Conservation (phyloP, 2,797 vertebrate species). For the Coendou prehensilis region DNA sequence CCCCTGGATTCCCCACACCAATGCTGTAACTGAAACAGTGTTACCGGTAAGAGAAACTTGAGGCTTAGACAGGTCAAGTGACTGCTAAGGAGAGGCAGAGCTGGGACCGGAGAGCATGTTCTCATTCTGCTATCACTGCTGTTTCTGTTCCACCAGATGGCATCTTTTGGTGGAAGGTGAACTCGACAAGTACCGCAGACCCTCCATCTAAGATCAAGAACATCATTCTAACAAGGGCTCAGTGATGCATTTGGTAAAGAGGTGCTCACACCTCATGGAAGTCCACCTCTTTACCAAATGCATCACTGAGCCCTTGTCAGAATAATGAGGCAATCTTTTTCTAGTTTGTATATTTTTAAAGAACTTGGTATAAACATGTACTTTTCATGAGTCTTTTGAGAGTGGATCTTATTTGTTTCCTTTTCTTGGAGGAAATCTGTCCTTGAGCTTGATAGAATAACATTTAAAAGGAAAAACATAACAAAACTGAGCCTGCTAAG, state of each 20-base stretch:
- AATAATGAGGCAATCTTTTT: not conserved
- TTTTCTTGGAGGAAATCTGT: constrained; percentile 35
- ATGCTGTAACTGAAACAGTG: not conserved
- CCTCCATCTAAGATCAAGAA: not conserved
- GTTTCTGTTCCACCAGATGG: not conserved
- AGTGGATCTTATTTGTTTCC: constrained; percentile 28
- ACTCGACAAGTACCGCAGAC: not conserved
- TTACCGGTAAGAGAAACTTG: not conserved
- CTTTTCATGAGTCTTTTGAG: not conserved
- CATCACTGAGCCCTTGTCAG: not conserved
- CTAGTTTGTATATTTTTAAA: constrained; percentile 23
- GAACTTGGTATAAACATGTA: constrained; percentile 15
- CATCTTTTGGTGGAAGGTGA: not conserved
- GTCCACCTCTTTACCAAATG: not conserved
- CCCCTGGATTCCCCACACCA: not conserved
- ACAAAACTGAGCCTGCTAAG: not conserved
- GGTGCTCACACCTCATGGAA: not conserved
- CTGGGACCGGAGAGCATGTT: not conserved
- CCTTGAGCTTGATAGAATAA: constrained; percentile 9
- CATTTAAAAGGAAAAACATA: constrained; percentile 22
- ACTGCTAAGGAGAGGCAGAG: not conserved
- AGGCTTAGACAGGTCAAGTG: not conserved
- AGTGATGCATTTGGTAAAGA: not conserved
- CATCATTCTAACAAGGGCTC: not conserved
- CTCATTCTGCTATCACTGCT: not conserved